These are phyloP conservation scores for Busseola fusca DNA, from an alignment of 2,888 invertebrate genomes.

Conservation along the genomic window DNA sequence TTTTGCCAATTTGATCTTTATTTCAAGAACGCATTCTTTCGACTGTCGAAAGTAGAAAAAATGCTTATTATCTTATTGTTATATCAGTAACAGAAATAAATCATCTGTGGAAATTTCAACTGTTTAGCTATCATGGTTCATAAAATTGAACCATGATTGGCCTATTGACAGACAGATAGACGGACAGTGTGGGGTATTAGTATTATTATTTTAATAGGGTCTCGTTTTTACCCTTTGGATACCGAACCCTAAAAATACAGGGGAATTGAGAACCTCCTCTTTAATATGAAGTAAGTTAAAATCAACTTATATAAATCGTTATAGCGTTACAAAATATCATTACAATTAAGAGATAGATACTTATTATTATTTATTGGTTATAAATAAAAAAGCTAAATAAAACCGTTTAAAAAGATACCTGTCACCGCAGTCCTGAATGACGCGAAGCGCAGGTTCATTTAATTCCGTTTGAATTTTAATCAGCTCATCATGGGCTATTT, in stretches of 20 bases:
- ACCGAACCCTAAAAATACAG: not conserved
- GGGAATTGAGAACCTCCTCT: not conserved
- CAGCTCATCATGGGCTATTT: slow-evolving; percentile 55
- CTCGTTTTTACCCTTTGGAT: no score
- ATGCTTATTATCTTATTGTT: not conserved
- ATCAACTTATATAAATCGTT: not conserved
- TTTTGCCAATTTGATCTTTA: no score
- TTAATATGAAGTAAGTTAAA: not conserved
- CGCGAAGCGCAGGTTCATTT: slow-evolving; percentile 17
- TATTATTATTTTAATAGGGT: no score
- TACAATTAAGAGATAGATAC: no score
- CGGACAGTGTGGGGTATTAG: no score
- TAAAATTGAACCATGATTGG: no score
- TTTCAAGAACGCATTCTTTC: no score
- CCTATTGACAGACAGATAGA: no score
- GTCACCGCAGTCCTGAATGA: slow-evolving; percentile 13
- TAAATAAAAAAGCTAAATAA: not conserved
- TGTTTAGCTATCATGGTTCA: no score
- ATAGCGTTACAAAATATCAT: not conserved
- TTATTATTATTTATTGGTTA: not conserved
- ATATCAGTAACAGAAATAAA: no score
- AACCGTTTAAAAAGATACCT: slow-evolving; percentile 8
- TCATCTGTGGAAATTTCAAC: no score
- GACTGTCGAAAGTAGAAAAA: no score
- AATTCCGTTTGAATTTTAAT: slow-evolving; percentile 56